Conservation (phyloP, 2,797 vertebrate species). For the Falco concolor region DNA sequence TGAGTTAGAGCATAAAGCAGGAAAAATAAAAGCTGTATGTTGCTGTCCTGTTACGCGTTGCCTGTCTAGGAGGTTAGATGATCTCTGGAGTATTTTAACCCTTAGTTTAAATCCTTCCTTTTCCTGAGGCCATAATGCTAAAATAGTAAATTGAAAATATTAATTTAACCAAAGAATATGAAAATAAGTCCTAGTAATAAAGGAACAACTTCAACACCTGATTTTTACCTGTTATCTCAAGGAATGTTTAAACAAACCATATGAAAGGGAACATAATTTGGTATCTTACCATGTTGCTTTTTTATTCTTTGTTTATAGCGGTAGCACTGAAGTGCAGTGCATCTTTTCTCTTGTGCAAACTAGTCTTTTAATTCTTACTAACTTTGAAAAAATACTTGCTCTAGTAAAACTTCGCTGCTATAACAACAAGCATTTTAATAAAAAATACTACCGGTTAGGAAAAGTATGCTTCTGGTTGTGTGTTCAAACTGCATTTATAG, state of each 20-base stretch:
- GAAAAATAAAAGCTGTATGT: not conserved
- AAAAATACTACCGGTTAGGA: not conserved
- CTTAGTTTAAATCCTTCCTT: not conserved
- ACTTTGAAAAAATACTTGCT: not conserved
- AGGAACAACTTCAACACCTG: not conserved
- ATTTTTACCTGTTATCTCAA: not conserved
- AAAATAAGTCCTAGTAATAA: not conserved
- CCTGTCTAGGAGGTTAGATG: not conserved
- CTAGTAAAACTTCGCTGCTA: not conserved
- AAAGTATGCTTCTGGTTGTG: not conserved
- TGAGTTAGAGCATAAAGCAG: not conserved
- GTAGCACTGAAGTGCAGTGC: not conserved
- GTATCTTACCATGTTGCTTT: not conserved
- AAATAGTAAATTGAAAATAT: not conserved
- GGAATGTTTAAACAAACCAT: not conserved
- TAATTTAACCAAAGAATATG: not conserved
- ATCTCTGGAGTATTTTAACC: not conserved
- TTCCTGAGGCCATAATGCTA: not conserved
- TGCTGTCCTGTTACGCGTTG: not conserved
- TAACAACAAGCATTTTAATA: not conserved
- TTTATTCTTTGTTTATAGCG: not conserved
- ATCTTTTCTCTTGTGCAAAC: not conserved
- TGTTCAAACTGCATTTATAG: not conserved
- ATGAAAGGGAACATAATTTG: not conserved
- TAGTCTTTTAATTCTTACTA: not conserved